Conservation (phyloP, 37 sponge, comb jelly and placozoan genomes). For the Trichoplax adhaerens region DNA sequence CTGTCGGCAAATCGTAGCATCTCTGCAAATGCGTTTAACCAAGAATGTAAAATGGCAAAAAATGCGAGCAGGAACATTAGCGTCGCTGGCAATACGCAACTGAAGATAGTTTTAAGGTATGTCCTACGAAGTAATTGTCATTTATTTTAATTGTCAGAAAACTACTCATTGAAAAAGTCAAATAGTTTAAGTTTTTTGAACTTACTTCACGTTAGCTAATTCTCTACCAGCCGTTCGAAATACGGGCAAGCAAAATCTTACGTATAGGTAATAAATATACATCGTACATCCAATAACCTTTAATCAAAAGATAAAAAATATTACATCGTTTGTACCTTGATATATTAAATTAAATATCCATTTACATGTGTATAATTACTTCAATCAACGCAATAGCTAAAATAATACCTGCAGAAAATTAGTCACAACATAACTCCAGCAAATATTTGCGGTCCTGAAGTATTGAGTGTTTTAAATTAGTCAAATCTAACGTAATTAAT, state of each 20-base stretch:
- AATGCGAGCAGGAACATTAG: slow-evolving; percentile 9
- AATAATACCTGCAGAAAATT: slow-evolving; percentile 15
- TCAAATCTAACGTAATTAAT: slow-evolving; percentile 2
- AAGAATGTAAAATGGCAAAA: slow-evolving; percentile 30
- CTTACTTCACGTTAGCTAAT: neutral
- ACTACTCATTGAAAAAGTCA: too few species aligned
- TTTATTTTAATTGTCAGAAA: too few species aligned
- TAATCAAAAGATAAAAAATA: too few species aligned
- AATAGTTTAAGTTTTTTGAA: too few species aligned
- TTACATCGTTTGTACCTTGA: too few species aligned
- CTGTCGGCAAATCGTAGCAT: slow-evolving; percentile 56
- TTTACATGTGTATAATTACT: too few species aligned
- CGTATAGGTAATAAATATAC: slow-evolving; percentile 8
- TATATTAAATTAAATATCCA: too few species aligned
- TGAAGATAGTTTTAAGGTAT: neutral
- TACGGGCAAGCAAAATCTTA: slow-evolving; percentile 7
- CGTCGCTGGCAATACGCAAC: slow-evolving; percentile 21
- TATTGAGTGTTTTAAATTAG: slow-evolving; percentile 4
- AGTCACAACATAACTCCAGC: slow-evolving; percentile 21
- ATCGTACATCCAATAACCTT: slow-evolving; percentile 6
- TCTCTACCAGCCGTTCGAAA: neutral
- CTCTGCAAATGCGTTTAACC: slow-evolving; percentile 48
- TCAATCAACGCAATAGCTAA: neutral
- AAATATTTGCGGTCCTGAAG: slow-evolving; percentile 9
- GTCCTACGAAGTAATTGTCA: too few species aligned